These are phyloP conservation scores for Yponomeuta cagnagella DNA, from an alignment of 2,888 invertebrate species.

Conservation along the genomic window DNA sequence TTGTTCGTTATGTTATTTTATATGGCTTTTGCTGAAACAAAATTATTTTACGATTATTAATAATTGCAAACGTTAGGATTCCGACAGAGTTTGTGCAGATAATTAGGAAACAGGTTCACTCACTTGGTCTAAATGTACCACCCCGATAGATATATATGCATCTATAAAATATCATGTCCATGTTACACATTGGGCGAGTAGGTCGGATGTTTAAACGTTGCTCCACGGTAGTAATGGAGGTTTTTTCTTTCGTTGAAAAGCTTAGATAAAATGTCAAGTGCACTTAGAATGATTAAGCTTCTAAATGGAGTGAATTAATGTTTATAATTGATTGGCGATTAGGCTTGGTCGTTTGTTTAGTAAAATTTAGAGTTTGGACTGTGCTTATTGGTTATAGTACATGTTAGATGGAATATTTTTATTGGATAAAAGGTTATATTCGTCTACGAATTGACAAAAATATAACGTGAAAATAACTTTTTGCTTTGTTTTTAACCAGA, in stretches of 20 bases:
- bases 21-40: too few species aligned
- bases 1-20: too few species aligned
- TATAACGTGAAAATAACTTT: too few species aligned
- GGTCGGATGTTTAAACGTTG: background rate
- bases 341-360: background rate
- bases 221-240: background rate
- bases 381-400: too few species aligned
- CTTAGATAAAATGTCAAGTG: background rate
- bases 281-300: background rate
- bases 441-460: too few species aligned
- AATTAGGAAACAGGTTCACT: background rate
- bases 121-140: background rate
- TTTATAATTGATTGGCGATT: background rate
- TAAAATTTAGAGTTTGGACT: too few species aligned
- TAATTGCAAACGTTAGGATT: too few species aligned
- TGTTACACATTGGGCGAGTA: conserved; percentile 4
- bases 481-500: too few species aligned
- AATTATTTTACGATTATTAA: too few species aligned
- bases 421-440: too few species aligned
- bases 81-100: too few species aligned
- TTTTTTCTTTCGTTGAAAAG: background rate
- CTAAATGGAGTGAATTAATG: conserved; percentile 3
- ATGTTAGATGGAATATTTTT: too few species aligned
- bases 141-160: background rate
- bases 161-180: conserved; percentile 10